A percentile compares a stretch with the other conserved stretches of the same genome.
Conservation (phyloP, 2,797 vertebrate genomes). For the Chelidonichthys spinosus region DNA sequence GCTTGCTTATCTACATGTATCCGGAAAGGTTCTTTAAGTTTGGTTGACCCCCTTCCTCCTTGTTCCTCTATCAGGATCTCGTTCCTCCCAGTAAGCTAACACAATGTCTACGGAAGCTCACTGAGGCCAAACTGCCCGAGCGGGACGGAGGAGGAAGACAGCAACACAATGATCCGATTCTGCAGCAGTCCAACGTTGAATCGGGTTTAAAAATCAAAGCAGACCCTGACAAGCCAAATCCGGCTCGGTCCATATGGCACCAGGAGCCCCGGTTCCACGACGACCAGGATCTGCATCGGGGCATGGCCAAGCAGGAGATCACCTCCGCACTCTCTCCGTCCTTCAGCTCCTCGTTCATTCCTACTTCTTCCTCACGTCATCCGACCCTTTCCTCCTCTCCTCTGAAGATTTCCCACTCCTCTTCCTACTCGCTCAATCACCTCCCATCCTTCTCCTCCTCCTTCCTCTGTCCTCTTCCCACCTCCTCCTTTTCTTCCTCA, state of each 20-base stretch:
- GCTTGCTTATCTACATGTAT: no score
- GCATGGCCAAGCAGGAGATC: constrained; percentile 6
- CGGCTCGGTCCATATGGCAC: constrained; percentile 74
- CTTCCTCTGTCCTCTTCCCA: constrained; percentile 35
- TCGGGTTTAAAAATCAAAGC: constrained; percentile 73
- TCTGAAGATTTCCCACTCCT: constrained; percentile 8
- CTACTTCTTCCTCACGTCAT: constrained; percentile 5
- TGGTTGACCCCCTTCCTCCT: background rate
- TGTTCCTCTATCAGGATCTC: constrained; percentile 29
- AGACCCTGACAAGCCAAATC: constrained; percentile 78
- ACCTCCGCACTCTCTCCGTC: constrained; percentile 4
- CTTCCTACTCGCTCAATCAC: constrained; percentile 19
- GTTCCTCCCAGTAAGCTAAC: constrained; percentile 57
- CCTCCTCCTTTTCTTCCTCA: constrained; percentile 35
- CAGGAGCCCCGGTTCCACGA: background rate
- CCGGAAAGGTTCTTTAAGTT: background rate
- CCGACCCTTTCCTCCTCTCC: constrained; percentile 10
- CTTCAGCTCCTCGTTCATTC: background rate
- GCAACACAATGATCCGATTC: background rate
- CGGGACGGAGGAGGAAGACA: constrained; percentile 61
- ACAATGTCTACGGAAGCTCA: constrained; percentile 66
- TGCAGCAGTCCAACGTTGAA: background rate
- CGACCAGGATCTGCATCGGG: background rate
- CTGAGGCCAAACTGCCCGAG: constrained; percentile 69
- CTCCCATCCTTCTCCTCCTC: constrained; percentile 75